These are phyloP conservation scores for Dolichopus griseipennis DNA, from an alignment of 2,888 invertebrate genomes.

Conservation along the genomic window DNA sequence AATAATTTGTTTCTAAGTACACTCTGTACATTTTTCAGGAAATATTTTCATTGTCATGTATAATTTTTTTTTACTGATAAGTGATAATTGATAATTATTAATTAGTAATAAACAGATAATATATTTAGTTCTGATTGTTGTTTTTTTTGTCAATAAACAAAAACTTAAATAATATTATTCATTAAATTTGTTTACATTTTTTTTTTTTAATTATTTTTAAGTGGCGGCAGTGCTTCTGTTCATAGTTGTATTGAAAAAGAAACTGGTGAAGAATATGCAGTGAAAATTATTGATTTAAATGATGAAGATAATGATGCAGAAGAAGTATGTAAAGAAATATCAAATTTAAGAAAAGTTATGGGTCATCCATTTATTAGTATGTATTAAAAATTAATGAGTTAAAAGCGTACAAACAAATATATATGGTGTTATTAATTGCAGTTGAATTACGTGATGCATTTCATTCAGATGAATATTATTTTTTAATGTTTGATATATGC, in stretches of 20 bases:
- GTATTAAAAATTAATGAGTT: too few species aligned
- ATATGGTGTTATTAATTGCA: not conserved
- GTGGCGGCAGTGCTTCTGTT: not conserved
- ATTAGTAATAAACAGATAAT: too few species aligned
- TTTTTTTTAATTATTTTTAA: not conserved
- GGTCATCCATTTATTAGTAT: not conserved
- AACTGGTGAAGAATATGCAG: conserved; percentile 4
- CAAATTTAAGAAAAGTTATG: not conserved
- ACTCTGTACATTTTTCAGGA: too few species aligned
- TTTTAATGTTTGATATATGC: not conserved
- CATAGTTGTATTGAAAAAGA: conserved; percentile 1
- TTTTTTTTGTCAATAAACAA: too few species aligned
- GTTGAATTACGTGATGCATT: conserved; percentile 6
- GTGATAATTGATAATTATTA: too few species aligned
- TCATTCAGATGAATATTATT: conserved; percentile 1
- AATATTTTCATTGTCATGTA: too few species aligned
- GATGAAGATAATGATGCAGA: not conserved
- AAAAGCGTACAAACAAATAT: too few species aligned
- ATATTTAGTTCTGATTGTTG: too few species aligned
- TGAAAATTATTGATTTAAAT: not conserved
- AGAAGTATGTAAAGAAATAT: not conserved
- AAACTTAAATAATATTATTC: too few species aligned
- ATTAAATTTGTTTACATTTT: too few species aligned
- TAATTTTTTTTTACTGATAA: too few species aligned
- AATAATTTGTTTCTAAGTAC: too few species aligned